Evolutionary conservation across 2,113 vertebrate genomes (phyloP).

Genomic region (Phrynosoma platyrhinos): DNA sequence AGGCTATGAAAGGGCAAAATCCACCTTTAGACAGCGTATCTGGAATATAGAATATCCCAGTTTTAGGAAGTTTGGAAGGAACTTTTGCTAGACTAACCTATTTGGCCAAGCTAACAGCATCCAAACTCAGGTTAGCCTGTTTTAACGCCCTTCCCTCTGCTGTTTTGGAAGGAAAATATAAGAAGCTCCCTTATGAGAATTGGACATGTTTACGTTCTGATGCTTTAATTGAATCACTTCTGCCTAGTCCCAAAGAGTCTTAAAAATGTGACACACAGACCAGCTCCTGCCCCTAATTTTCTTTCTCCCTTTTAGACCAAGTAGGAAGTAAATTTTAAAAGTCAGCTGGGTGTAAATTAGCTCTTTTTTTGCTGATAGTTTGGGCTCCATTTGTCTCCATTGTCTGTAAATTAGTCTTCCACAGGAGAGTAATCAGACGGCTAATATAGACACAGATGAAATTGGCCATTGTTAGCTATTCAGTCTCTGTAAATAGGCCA

Average conservation of each 20-base stretch:
- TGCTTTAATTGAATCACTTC: no score
- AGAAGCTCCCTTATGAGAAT: no score
- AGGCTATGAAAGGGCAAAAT: no score
- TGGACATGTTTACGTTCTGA: no score
- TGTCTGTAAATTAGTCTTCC: slow-evolving; percentile 66
- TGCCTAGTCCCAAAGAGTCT: neutral
- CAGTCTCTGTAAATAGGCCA: neutral
- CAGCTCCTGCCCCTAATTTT: neutral
- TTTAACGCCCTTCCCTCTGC: no score
- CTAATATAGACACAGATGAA: slow-evolving; percentile 64
- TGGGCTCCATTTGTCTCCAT: slow-evolving; percentile 72
- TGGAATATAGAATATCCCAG: no score
- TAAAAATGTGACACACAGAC: slow-evolving; percentile 5
- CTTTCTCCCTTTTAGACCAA: neutral
- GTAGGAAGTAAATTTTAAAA: slow-evolving; percentile 53
- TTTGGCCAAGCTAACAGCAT: no score
- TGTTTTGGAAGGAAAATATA: no score
- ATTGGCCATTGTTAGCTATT: slow-evolving; percentile 59
- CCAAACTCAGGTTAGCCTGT: no score
- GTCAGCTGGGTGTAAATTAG: slow-evolving; percentile 66
- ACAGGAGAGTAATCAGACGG: slow-evolving; percentile 70
- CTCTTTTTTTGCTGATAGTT: slow-evolving; percentile 65
- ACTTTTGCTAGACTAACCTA: no score
- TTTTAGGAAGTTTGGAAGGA: no score
- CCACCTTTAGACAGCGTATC: no score